Evolutionary conservation across 1,140 invertebrate species (phyloP).

Genomic region (Metopolophium dirhodum): DNA sequence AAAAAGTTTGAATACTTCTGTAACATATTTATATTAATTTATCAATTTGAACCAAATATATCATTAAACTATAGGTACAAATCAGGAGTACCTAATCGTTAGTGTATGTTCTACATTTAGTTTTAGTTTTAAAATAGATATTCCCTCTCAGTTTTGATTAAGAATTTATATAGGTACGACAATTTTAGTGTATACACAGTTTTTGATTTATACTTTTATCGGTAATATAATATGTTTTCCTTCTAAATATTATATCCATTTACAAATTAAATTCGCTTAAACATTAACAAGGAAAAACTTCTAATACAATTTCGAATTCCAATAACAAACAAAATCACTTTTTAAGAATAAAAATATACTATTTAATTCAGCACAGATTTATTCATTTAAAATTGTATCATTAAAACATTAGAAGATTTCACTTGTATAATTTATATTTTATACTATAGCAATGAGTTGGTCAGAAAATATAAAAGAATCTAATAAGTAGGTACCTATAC

Average conservation of each 20-base stretch:
- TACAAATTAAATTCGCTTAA: background rate
- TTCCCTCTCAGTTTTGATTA: background rate
- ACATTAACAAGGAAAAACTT: background rate
- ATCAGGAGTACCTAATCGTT: too few species aligned
- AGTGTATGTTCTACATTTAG: too few species aligned
- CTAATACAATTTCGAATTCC: background rate
- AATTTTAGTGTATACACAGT: background rate
- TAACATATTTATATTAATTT: too few species aligned
- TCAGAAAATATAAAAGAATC: too few species aligned
- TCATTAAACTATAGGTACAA: too few species aligned
- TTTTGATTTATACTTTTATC: background rate
- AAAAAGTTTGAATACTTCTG: too few species aligned
- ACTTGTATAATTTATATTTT: too few species aligned
- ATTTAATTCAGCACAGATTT: background rate
- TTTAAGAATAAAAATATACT: background rate
- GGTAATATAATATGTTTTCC: background rate
- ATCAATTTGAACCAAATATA: too few species aligned
- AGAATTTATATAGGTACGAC: background rate
- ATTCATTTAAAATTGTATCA: background rate
- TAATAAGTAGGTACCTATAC: too few species aligned
- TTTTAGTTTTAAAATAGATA: background rate
- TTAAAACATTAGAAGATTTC: background rate
- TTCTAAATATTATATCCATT: background rate
- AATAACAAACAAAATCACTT: background rate
- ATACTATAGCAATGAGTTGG: too few species aligned